Percentiles rank a stretch among this genome's conserved stretches.
Evolutionary conservation across 2,797 vertebrate genomes (phyloP).

Genomic region (Phataginus tetradactyla): DNA sequence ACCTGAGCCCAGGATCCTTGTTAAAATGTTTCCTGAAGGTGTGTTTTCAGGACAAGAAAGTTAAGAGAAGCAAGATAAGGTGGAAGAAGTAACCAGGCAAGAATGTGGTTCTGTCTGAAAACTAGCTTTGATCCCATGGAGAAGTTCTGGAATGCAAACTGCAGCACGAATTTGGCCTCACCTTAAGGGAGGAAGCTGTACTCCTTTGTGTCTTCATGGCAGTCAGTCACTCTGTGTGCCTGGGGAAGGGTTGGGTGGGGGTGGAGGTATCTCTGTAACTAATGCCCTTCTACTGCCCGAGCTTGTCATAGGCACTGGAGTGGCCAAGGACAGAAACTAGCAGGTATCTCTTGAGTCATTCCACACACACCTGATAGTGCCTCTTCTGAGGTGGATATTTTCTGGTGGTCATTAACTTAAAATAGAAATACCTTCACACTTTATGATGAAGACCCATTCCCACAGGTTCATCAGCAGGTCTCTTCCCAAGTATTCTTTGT

Average conservation of each 20-base stretch:
- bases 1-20: background rate
- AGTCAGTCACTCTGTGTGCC: background rate
- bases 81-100: background rate
- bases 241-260: too few species aligned
- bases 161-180: background rate
- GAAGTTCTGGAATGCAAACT: background rate
- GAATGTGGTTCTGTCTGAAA: background rate
- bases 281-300: background rate
- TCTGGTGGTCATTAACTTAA: background rate
- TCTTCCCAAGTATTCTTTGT: background rate
- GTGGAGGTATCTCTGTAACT: background rate
- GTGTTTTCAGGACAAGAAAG: background rate
- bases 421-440: background rate
- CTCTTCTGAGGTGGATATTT: background rate
- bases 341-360: background rate
- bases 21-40: background rate
- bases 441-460: too few species aligned
- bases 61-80: background rate
- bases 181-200: background rate
- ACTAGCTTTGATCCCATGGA: background rate
- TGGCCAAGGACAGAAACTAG: background rate
- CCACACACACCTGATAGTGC: background rate
- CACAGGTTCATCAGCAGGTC: background rate
- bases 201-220: rapidly evolving
- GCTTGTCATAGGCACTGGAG: background rate